Base-by-base conservation (phyloP, 2,888 invertebrate species). In the Steinernema scapterisci region DNA sequence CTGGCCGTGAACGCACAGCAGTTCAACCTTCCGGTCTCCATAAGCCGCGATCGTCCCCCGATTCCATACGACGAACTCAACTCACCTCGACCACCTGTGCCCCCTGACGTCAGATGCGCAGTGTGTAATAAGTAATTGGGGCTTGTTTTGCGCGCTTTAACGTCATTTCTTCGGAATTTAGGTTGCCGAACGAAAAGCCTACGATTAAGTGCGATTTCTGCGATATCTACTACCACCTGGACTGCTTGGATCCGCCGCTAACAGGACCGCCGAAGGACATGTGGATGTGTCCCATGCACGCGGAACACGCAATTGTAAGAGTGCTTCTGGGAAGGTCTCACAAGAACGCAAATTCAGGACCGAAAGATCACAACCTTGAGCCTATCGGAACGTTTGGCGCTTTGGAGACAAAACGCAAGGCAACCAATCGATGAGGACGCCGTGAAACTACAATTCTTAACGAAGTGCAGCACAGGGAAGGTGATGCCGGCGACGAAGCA, bases 251-350 rank as follows among this genome's bases (percentile, higher is more conserved):
- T 88, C 96, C 97, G 0, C 97, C 97, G 0, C 89, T 97, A 73
- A 93, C 95, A 0, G 92, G 93, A 0, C 90, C 94, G 78, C 97
- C 97, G 0, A 92, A 92, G 1, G 94, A 93, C 0, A 91, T 93
- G 38, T 97, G 97, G 97, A 96, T 97, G 95, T 97, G 97, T 88
- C 97, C 97, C 0, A 94, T 94, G 88, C 97, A 97, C 88, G 93
- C 93, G 0, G 95, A 97, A 88, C 94, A 95, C 84, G 92, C 92
- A 80, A 91, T 95, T 43, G 78, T 78, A 19, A 21, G 72, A 63
- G 38, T 3, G 38, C 38, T 6, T 6, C 3, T 9, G 38, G 9
- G 9, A 38, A 38, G 38, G 38, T 38, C 38, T 3, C 38, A 3
- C 9, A 38, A 38, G 38, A 38, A 38, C 9, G 38, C 5, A 38